A percentile compares a stretch with the other conserved stretches of the same genome.
Evolutionary conservation across 1,140 invertebrate species (phyloP).

Genomic region (Drosophila cardini): DNA sequence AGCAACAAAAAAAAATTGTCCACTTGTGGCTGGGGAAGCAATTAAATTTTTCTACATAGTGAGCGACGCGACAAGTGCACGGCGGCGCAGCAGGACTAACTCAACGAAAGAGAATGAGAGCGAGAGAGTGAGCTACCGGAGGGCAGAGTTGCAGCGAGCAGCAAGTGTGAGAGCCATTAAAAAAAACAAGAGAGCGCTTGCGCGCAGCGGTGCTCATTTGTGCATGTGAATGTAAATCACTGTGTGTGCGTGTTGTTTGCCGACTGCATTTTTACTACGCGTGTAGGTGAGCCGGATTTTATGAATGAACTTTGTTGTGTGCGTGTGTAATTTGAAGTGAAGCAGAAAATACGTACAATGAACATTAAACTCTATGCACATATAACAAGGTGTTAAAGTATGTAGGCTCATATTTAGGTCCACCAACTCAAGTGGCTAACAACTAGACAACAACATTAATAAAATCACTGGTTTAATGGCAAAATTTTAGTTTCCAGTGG

Average conservation of each 20-base stretch:
- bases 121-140: background rate
- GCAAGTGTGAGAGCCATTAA: background rate
- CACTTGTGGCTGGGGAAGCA: conserved; percentile 47
- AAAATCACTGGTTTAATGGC: background rate
- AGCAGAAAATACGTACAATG: conserved; percentile 30
- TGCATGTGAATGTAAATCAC: background rate
- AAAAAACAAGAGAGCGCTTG: conserved; percentile 60
- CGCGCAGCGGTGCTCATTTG: conserved; percentile 43
- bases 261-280: conserved; percentile 75
- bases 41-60: conserved; percentile 50
- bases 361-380: conserved; percentile 22
- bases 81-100: conserved; percentile 47
- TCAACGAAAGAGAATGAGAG: conserved; percentile 44
- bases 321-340: conserved; percentile 47
- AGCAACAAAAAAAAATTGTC: conserved; percentile 62
- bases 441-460: conserved; percentile 16
- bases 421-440: conserved; percentile 30
- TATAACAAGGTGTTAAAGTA: background rate
- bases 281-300: conserved; percentile 82
- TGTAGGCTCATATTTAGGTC: conserved; percentile 31
- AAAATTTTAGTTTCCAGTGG: conserved; percentile 21
- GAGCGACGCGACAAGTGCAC: conserved; percentile 55
- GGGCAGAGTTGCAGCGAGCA: no score
- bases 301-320: conserved; percentile 73
- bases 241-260: conserved; percentile 18